Evolutionary conservation across 2,113 vertebrate species (phyloP).

Genomic region (Sapayoa aenigma): DNA sequence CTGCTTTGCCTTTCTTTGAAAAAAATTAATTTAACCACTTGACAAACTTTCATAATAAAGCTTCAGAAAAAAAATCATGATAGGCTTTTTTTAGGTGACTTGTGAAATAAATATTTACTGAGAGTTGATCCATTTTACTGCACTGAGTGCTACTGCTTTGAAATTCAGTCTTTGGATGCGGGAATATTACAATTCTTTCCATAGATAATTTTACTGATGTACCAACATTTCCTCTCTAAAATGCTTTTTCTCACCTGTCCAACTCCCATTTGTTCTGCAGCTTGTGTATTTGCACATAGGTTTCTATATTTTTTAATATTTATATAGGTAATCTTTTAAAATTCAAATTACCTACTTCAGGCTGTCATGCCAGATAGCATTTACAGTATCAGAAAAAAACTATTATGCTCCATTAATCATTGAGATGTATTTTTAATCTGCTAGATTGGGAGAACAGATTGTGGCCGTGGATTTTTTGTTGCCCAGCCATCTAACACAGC

Average conservation of each 20-base stretch:
- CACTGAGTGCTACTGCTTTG: neutral
- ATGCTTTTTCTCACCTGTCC: neutral
- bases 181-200: neutral
- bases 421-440: neutral
- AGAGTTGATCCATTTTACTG: neutral
- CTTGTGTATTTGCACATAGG: neutral
- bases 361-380: neutral
- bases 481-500: neutral
- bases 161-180: neutral
- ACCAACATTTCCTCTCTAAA: neutral
- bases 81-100: slow-evolving; percentile 10
- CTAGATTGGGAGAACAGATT: neutral
- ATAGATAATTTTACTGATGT: neutral
- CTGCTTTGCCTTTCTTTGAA: neutral
- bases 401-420: neutral
- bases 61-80: neutral
- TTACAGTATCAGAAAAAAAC: neutral
- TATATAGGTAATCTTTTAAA: neutral
- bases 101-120: slow-evolving; percentile 32
- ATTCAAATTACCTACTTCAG: neutral
- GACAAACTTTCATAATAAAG: neutral
- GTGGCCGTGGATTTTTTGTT: neutral
- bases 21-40: neutral
- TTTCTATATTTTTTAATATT: neutral
- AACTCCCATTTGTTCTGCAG: neutral